Evolutionary conservation across 2,888 invertebrate species (phyloP).

Genomic region (Beris morrisii): DNA sequence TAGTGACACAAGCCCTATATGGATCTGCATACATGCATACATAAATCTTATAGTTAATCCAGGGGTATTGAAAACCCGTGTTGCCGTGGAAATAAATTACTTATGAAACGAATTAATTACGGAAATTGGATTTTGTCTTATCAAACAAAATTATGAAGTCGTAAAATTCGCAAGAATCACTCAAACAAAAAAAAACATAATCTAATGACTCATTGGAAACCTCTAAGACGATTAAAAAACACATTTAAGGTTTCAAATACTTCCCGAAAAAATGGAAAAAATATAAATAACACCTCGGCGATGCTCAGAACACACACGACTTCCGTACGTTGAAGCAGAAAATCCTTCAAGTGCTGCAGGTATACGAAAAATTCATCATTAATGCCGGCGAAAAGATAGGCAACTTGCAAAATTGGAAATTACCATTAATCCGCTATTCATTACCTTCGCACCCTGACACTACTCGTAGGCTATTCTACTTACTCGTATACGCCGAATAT

Average conservation of each 20-base stretch:
- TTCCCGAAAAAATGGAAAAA: constrained; percentile 6
- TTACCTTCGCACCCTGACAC: constrained; percentile 30
- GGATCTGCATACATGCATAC: too few species aligned
- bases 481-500: neutral
- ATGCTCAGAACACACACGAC: constrained; percentile 21
- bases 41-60: too few species aligned
- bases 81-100: too few species aligned
- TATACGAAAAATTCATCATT: neutral
- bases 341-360: neutral
- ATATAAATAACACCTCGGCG: constrained; percentile 28
- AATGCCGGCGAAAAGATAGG: constrained; percentile 11
- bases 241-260: constrained; percentile 18
- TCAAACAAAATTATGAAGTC: too few species aligned
- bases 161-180: neutral
- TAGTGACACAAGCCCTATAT: too few species aligned
- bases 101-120: too few species aligned
- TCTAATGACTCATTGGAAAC: constrained; percentile 20
- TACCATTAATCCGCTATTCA: constrained; percentile 24
- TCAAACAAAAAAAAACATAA: neutral
- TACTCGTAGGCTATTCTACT: constrained; percentile 10
- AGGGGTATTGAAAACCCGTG: too few species aligned
- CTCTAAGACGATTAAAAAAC: constrained; percentile 11
- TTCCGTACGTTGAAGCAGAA: neutral
- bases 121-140: too few species aligned
- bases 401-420: constrained; percentile 15